Evolutionary conservation across 2,888 invertebrate genomes (phyloP).

Genomic region (Geotrupes spiniger): DNA sequence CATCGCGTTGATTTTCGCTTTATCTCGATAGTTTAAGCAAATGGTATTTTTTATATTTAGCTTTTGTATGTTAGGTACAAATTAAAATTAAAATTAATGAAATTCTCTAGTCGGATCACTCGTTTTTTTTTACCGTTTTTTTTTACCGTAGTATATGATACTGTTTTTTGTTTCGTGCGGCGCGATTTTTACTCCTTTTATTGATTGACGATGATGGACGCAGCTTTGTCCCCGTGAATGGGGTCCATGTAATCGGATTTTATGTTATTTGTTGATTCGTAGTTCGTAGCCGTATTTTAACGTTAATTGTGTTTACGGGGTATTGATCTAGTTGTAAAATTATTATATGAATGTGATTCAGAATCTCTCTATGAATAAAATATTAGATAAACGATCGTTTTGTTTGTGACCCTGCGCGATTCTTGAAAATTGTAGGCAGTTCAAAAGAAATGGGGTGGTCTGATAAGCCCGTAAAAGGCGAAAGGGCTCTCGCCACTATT

Average conservation of each 20-base stretch:
- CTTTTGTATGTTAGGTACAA: conserved; percentile 13
- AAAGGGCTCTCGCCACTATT: too few relatives aligned
- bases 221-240: too few relatives aligned
- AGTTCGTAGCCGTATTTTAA: conserved; percentile 1
- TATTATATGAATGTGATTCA: conserved; percentile 20
- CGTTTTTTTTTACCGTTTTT: not conserved
- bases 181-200: too few relatives aligned
- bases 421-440: too few relatives aligned
- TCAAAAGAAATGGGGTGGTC: too few relatives aligned
- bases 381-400: not conserved
- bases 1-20: too few relatives aligned
- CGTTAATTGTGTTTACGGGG: conserved; percentile 12
- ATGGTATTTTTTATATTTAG: conserved; percentile 13
- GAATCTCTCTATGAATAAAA: conserved; percentile 17
- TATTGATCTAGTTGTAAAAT: conserved; percentile 8
- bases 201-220: too few relatives aligned
- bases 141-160: not conserved
- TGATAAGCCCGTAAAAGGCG: too few relatives aligned
- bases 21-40: conserved; percentile 9
- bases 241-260: not conserved
- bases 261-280: not conserved
- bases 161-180: too few relatives aligned
- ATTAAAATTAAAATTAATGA: conserved; percentile 3
- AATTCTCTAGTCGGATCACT: not conserved
- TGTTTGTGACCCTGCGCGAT: too few relatives aligned